Evolutionary conservation across 1,140 invertebrate genomes (phyloP), one percentile per base, ranked within the genome.

Genomic region (Euura saliciscinereae): DNA sequence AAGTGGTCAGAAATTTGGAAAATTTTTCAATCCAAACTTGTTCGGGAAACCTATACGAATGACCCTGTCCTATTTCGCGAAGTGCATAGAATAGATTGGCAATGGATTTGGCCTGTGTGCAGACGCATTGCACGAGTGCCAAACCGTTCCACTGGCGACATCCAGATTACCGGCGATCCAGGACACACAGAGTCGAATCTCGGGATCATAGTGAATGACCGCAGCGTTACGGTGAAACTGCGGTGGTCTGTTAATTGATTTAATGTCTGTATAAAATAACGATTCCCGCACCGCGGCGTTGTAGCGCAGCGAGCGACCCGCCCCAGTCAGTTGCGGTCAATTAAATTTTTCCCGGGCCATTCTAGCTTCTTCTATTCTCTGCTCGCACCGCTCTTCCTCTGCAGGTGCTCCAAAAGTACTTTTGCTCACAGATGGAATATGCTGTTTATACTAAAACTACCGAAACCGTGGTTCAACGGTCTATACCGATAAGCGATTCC

Each of bases 101-200:
- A 59, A 59, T n/a, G 51, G 51, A 4, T 59, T 59, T 59, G 51
- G 51, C 51, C 13, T 59, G 51, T 59, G 51, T 59, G 51, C 51
- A 59, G 51, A 59, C 51, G 13, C 6, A 59, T 59, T n/a, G 51
- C 8, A 28, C 51, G 3, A 28, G 51, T 59, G 51, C 51, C 51
- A 59, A 59, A 59, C 10, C 51, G 51, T 59, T 59, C 51, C 51
- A 59, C 51, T 59, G 51, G 51, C 51, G 51, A 59, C 51, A 59
- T n/a, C 51, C 51, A 59, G 51, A 59, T 59, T 59, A 28, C 28
- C 5, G 8, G 51, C 13, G 51, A 59, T n/a, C 51, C 13, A 59
- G 51, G 28, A 28, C 28, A 1, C 0, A 1, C 28, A 28, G 28
- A 28, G 28, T 28, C 28, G 28, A 28, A 28, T 28, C 28, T 28